Evolutionary conservation across 1,140 invertebrate species (phyloP).

Genomic region (Physella acuta): DNA sequence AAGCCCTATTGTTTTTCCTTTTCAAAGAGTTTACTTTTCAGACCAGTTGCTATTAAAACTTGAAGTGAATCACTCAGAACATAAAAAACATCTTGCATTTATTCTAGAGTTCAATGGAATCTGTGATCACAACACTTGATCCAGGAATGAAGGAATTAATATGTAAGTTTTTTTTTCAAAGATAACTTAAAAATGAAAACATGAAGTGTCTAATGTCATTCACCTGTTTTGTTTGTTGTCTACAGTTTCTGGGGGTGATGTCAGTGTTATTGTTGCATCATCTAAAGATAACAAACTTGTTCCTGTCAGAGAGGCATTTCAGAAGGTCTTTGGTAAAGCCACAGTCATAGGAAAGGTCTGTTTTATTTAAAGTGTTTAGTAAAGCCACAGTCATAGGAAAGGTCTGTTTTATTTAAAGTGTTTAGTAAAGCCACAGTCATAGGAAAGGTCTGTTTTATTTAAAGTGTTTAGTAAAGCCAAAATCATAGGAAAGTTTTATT

Average conservation of each 20-base stretch:
- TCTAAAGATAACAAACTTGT: slow-evolving; percentile 77
- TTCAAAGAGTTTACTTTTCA: no score
- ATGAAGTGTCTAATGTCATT: background rate
- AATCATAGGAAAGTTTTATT: no score
- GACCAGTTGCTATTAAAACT: no score
- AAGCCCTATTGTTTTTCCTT: no score
- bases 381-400: no score
- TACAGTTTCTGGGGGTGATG: slow-evolving; percentile 76
- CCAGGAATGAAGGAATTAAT: slow-evolving; percentile 88
- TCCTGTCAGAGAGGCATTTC: slow-evolving; percentile 80
- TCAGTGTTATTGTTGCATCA: slow-evolving; percentile 76
- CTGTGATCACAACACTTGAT: slow-evolving; percentile 84
- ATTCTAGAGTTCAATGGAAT: slow-evolving; percentile 72
- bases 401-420: no score
- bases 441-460: no score
- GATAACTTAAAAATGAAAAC: background rate
- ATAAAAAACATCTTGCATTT: no score
- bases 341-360: slow-evolving; percentile 67
- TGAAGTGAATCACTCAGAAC: no score
- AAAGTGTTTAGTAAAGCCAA: no score
- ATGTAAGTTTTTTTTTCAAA: slow-evolving; percentile 65
- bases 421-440: no score
- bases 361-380: no score
- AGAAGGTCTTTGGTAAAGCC: slow-evolving; percentile 77
- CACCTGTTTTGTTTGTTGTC: slow-evolving; percentile 42